Evolutionary conservation across 2,888 invertebrate species (phyloP), one percentile per base, ranked within the genome.

Genomic region (Xestia rhomboidea): DNA sequence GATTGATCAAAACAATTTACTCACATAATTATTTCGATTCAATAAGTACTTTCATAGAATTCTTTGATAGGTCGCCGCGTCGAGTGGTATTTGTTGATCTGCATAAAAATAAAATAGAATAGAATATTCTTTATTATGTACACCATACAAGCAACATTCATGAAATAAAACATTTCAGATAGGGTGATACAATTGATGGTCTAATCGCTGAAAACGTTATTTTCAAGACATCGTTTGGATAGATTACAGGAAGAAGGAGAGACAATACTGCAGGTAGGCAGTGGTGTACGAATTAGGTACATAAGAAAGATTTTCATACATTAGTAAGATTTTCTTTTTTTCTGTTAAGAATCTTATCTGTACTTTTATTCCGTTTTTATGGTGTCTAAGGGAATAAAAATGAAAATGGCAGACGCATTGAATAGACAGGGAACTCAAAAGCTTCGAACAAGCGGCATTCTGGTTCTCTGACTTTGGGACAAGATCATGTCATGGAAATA

Each of bases 1-100:
- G 68, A 57, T 81, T 76, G 54, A 69, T 34, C 7, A 24, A 38
- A 63, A 54, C n/a, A 24, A 79, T 67, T 51, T 68, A 27, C 27
- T 44, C 2, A 27, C 8, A 11, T 63, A n/a, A n/a, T n/a, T n/a
- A n/a, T 46, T 49, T 73, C 41, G 2, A 68, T 57, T 5, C 15
- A 54, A 7, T 71, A 27, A 18, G 7, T 57, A 27, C 57, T 57
- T 57, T 57, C 13, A 57, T 27, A 57, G 30, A 38, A 34, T 4
- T 27, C 24, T 11, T 44, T 7, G 41, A 30, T 38, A 30, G n/a
- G n/a, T n/a, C n/a, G n/a, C n/a, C n/a, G n/a, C 24, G 0, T 63
- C 41, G 11, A 27, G 10, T 51, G 10, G 6, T 44, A 1, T 1
- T 41, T 54, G 38, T 24, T 8, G 6, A n/a, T 21, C 10, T 18